Evolutionary conservation across 2,797 vertebrate species (phyloP).

Genomic region (Chlorospingus semifuscus): DNA sequence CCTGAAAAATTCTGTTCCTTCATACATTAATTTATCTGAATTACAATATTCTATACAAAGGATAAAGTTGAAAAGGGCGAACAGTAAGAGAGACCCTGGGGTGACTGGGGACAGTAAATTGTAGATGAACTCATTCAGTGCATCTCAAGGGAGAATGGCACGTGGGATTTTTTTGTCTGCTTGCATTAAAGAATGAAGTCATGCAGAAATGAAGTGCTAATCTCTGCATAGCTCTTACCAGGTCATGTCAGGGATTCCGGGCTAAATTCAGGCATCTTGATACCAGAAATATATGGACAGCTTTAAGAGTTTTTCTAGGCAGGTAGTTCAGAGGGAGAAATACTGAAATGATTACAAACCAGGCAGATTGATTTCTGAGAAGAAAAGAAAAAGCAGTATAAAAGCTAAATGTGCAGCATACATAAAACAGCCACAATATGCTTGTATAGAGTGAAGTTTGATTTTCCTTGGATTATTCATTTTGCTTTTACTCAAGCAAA

Average conservation of each 20-base stretch:
- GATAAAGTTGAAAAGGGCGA: background rate
- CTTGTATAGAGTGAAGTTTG: background rate
- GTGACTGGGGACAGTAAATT: background rate
- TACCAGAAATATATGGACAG: background rate
- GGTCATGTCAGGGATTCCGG: background rate
- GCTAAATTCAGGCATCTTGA: background rate
- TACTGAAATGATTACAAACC: background rate
- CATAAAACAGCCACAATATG: background rate
- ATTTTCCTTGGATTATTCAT: background rate
- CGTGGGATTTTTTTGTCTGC: background rate
- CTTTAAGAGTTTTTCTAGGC: background rate
- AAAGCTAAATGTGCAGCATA: background rate
- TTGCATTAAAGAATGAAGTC: background rate
- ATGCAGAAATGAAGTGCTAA: conserved; percentile 10
- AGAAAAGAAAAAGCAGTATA: background rate
- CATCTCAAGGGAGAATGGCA: background rate
- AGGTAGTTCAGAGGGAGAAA: background rate
- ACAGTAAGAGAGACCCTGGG: background rate
- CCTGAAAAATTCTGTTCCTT: background rate
- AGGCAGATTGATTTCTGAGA: background rate
- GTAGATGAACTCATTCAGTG: background rate
- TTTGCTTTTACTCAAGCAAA: background rate
- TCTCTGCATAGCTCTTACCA: background rate
- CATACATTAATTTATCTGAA: background rate
- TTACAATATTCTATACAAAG: background rate